Percentiles rank a stretch among this genome's conserved stretches.
phyloP scores from a whole-genome alignment of 2,888 invertebrate genomes.

The Acanthopleura granulata region DNA sequence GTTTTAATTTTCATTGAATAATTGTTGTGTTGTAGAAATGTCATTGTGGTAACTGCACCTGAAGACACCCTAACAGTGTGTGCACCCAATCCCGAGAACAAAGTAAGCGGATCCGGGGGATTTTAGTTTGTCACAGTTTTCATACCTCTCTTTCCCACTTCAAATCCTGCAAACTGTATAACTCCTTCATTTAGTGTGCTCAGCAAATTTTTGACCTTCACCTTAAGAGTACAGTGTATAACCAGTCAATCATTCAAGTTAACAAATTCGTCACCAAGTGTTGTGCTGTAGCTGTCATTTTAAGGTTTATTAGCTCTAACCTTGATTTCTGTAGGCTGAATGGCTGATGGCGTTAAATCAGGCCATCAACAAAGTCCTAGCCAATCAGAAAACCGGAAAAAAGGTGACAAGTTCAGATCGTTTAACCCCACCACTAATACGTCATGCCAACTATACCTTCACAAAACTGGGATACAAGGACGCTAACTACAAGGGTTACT shows the following conservation, averaged over 20 bases:
- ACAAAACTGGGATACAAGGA: constrained; percentile 81
- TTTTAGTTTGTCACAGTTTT: too few species aligned
- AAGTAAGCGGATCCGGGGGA: too few species aligned
- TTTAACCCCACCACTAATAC: constrained; percentile 79
- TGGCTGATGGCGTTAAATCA: constrained; percentile 79
- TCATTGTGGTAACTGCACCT: constrained; percentile 77
- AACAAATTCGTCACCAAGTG: too few species aligned
- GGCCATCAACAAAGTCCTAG: constrained; percentile 78
- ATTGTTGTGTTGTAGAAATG: constrained; percentile 47
- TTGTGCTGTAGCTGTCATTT: too few species aligned
- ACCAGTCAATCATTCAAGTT: too few species aligned
- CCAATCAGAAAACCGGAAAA: constrained; percentile 43
- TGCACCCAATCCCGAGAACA: constrained; percentile 78
- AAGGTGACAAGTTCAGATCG: constrained; percentile 54
- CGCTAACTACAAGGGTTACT: constrained; percentile 83
- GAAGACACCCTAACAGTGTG: constrained; percentile 82
- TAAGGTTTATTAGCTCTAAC: too few species aligned
- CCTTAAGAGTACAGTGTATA: too few species aligned
- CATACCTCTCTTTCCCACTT: too few species aligned
- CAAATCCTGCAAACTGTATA: too few species aligned
- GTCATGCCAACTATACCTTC: constrained; percentile 82
- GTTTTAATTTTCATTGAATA: not conserved
- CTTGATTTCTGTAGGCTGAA: constrained; percentile 41
- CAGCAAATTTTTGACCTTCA: too few species aligned
- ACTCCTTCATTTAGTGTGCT: too few species aligned